These are phyloP conservation scores for Pionites leucogaster DNA, from an alignment of 2,113 vertebrate species.

Conservation along the genomic window DNA sequence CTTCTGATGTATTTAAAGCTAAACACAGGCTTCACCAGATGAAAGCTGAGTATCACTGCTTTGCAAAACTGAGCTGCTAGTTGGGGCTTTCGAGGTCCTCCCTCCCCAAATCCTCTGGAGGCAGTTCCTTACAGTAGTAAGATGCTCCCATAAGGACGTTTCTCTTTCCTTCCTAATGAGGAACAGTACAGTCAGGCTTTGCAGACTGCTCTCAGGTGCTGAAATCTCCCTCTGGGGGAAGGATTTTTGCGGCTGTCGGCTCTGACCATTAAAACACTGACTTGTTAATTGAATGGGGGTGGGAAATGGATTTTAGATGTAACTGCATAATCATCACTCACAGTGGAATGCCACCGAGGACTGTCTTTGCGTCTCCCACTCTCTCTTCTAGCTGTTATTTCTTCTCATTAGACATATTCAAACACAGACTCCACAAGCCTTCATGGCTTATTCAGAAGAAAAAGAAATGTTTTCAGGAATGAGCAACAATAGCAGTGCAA, in stretches of 20 bases:
- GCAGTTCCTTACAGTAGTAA: not conserved
- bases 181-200: not conserved
- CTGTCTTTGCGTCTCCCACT: not conserved
- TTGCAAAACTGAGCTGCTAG: not conserved
- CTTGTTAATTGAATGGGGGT: conserved; percentile 29
- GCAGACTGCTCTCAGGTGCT: not conserved
- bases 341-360: not conserved
- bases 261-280: conserved; percentile 30
- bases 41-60: not conserved
- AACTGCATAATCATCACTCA: conserved; percentile 15
- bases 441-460: not conserved
- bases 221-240: not conserved
- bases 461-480: not conserved
- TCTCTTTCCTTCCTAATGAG: not conserved
- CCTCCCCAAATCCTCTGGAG: not conserved
- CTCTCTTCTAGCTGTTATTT: not conserved
- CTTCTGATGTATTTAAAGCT: not conserved
- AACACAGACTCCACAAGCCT: not conserved
- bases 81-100: not conserved
- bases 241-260: not conserved
- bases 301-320: conserved; percentile 39
- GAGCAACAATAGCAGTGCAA: not conserved
- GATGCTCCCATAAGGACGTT: not conserved
- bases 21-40: not conserved
- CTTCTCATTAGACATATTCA: not conserved